phyloP scores from a whole-genome alignment of 2,797 vertebrate species.

The Threskiornis aethiopicus region DNA sequence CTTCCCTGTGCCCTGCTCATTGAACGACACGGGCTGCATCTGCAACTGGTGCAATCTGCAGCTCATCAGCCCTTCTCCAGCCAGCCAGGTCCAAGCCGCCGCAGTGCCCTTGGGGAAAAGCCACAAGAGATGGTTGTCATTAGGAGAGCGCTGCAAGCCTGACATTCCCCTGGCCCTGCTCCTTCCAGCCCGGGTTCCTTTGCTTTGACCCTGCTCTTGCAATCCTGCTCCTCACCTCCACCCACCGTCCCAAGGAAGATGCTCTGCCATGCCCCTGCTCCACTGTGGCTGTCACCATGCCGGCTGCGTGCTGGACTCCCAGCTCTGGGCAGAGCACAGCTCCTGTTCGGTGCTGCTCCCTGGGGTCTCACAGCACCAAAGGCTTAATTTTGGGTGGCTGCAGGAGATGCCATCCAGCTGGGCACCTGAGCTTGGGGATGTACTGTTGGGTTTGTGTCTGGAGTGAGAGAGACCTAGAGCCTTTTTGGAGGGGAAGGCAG shows the following conservation, averaged over 20 bases:
- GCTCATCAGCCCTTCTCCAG: not conserved
- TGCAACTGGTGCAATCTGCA: not conserved
- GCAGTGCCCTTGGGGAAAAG: not conserved
- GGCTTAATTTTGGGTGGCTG: not conserved
- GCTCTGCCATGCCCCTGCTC: not conserved
- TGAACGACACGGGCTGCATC: not conserved
- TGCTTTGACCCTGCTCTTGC: not conserved
- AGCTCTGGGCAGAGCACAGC: not conserved
- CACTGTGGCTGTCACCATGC: not conserved
- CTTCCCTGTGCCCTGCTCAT: rapidly evolving
- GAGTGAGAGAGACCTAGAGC: not conserved
- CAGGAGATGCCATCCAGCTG: not conserved
- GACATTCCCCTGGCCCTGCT: not conserved
- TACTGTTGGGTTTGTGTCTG: rapidly evolving
- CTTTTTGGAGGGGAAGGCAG: not conserved
- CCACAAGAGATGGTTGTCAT: not conserved
- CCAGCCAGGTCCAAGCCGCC: not conserved
- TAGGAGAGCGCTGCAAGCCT: not conserved
- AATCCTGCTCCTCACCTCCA: not conserved
- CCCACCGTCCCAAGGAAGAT: rapidly evolving
- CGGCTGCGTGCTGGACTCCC: rapidly evolving
- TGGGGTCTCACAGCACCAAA: no score
- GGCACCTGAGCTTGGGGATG: not conserved
- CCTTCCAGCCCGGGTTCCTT: not conserved
- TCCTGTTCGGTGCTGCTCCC: not conserved